Evolutionary conservation across 2,888 invertebrate species (phyloP), one percentile per base, ranked within the genome.

Genomic region (Leucophenga maculata): DNA sequence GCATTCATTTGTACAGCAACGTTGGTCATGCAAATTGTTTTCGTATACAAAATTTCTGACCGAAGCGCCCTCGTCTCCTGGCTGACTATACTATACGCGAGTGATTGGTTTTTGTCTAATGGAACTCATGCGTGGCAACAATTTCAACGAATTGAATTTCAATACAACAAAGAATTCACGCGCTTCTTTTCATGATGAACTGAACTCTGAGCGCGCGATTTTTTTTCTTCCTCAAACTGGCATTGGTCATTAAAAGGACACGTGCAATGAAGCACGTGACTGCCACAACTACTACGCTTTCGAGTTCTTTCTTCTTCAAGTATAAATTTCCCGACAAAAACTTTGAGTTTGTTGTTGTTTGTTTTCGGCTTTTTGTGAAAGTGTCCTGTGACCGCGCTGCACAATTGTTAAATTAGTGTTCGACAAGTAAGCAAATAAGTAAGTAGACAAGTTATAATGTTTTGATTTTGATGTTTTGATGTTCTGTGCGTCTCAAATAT

Each of bases 231-330:
- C 62, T 62, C 44, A 46, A 44, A 85, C 84, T 11, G 39, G 83
- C 81, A 82, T 77, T 83, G 87, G 87, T 87, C 87, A 87, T 87
- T 88, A 87, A 88, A 86, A 85, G 82, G 86, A 85, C 87, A 88
- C 87, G 87, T 87, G 87, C 82, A 80, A 69, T 76, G 75, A 78
- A 84, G 83, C 87, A 87, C 87, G 87, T 87, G 87, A 79, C 88
- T 78, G 75, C 76, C 76, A 32, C 62, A 18, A 59, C 32, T 55
- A 46, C 14, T 65, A n/a, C 11, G 55, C 39, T 46, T 68, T 55
- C 69, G 68, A 70, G 68, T 69, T 52, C 13, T 16, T 22, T 32
- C 66, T 66, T 66, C 66, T 66, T 62, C 57, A 54, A 66, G 69
- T 69, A 69, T 69, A 62, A 67, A 69, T 70, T 68, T 72, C 67